Base-by-base conservation (phyloP, 2,797 vertebrate species). In the Enteromius mattozi region DNA sequence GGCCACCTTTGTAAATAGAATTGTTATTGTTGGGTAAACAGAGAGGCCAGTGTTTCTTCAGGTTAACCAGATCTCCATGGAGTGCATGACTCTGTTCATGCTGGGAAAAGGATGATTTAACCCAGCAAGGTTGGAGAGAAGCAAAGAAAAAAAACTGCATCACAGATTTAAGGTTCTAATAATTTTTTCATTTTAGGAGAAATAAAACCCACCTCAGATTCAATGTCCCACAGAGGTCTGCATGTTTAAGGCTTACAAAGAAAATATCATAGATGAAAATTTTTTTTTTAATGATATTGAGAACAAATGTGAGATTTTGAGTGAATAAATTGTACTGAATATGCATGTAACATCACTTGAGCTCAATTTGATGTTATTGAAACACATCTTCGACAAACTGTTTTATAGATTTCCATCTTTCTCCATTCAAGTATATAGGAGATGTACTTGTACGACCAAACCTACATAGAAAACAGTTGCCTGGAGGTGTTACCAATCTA, bases 1-100 rank as follows among this genome's bases (percentile, higher is more conserved):
- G 70, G 68, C 72, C 76, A 87, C 68, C 84, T 83, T 85, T 72
- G 87, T 82, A 81, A 87, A 89, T 82, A 77, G 63, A 83, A 86
- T 84, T 80, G 81, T 80, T 87, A 85, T 88, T 65, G 17, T 13
- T 30, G 82, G 71, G 81, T 83, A 80, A 86, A 86, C 83, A 77
- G 78, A 75, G 35, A 71, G 35, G 59, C 42, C 49, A 24, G 56
- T 72, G 72, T 80, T 84, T 70, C 80, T 82, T 79, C 49, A 61
- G 65, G 47, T 86, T 79, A 77, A 85, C 78, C 47, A 56, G 68
- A 85, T 85, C 85, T 90, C 80, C 10, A 51, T 21, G n/a, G 78
- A 85, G 80, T 35, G 40, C 16, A 65, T 21, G 59, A 49, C 70
- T 81, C 45, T 71, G 1, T 63, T 75, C 47, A 78, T 80, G 76